Percentiles rank a stretch among this genome's conserved stretches.
Evolutionary conservation across 2,113 vertebrate genomes (phyloP).

Genomic region (Phodopus roborovskii): DNA sequence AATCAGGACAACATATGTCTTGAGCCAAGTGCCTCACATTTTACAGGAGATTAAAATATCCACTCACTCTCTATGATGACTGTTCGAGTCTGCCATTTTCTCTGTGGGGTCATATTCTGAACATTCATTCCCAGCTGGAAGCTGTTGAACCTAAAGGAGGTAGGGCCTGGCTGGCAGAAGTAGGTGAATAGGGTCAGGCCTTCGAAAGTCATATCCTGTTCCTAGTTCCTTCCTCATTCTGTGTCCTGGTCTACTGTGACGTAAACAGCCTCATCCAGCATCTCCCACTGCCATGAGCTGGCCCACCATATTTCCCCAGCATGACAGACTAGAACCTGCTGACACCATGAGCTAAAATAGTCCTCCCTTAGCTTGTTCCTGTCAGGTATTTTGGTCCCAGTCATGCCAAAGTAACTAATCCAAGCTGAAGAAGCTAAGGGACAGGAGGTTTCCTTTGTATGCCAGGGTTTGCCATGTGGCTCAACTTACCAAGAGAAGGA

Average conservation of each 20-base stretch:
- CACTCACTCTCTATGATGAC: not conserved
- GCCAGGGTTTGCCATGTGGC: not conserved
- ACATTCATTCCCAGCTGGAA: not conserved
- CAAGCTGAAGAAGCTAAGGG: not conserved
- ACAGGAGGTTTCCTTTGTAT: not conserved
- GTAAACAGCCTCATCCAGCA: not conserved
- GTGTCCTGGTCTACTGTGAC: not conserved
- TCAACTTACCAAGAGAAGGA: constrained; percentile 95
- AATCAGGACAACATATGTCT: not conserved
- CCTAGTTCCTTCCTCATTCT: not conserved
- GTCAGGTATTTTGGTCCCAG: not conserved
- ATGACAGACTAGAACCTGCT: not conserved
- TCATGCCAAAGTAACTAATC: not conserved
- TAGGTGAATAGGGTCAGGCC: not conserved
- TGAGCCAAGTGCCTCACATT: not conserved
- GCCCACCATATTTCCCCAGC: not conserved
- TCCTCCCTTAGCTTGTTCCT: not conserved
- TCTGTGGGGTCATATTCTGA: not conserved
- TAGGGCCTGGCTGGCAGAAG: not conserved
- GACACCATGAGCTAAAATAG: not conserved
- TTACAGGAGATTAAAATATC: not conserved
- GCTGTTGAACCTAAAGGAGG: not conserved
- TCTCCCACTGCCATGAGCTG: not conserved
- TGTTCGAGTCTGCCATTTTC: not conserved
- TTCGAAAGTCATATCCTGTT: not conserved